Evolutionary conservation across 2,113 vertebrate species (phyloP).

Genomic region (Melanostigma gelatinosum): DNA sequence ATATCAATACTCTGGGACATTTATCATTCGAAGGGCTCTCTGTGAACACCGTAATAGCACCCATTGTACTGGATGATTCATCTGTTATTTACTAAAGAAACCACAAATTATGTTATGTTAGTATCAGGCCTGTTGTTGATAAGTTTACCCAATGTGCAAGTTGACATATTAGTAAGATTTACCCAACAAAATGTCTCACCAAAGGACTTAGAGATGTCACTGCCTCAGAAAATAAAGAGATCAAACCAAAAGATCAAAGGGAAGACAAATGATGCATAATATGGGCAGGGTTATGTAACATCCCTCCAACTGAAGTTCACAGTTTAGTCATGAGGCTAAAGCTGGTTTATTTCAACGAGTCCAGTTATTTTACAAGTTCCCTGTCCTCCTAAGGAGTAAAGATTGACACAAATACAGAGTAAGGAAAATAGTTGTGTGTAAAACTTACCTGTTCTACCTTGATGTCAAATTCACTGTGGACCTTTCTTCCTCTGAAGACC

Average conservation of each 20-base stretch:
- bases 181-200: not conserved
- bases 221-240: not conserved
- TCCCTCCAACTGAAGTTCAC: not conserved
- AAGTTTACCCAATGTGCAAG: not conserved
- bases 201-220: not conserved
- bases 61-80: not conserved
- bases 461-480: slow-evolving; percentile 91
- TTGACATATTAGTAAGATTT: not conserved
- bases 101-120: not conserved
- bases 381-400: not conserved
- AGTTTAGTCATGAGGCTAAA: not conserved
- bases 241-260: not conserved
- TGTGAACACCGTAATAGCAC: slow-evolving; percentile 6
- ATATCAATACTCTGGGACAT: not conserved
- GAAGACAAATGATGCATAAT: not conserved
- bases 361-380: not conserved
- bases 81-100: slow-evolving; percentile 12
- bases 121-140: not conserved
- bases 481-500: slow-evolving; percentile 90
- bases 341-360: not conserved
- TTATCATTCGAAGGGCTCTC: slow-evolving; percentile 14
- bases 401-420: not conserved
- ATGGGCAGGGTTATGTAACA: not conserved
- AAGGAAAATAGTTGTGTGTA: not conserved
- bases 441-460: slow-evolving; percentile 90